Evolutionary conservation across 1,140 invertebrate species (phyloP).

Genomic region (Drosophila littoralis): DNA sequence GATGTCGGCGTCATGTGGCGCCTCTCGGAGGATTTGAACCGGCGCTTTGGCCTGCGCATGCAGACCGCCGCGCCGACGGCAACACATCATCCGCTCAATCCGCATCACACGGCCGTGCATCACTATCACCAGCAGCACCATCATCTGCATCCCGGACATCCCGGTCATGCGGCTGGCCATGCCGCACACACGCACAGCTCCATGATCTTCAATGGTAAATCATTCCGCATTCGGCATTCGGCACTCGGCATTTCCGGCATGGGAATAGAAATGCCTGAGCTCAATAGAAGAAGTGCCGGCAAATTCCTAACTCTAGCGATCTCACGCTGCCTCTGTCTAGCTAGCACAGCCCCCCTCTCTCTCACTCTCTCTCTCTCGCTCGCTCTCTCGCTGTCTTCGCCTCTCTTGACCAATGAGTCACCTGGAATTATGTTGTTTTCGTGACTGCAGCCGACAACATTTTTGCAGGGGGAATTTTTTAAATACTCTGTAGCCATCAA

Average conservation of each 20-base stretch:
- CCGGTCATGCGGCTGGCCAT: slow-evolving; percentile 29
- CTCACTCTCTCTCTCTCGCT: background rate
- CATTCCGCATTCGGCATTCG: no score
- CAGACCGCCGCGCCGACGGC: slow-evolving; percentile 69
- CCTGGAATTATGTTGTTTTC: slow-evolving; percentile 6
- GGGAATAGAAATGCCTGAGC: slow-evolving; percentile 5
- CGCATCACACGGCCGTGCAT: slow-evolving; percentile 51
- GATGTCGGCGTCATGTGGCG: slow-evolving; percentile 84
- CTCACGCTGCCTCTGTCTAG: background rate
- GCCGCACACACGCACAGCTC: slow-evolving; percentile 60
- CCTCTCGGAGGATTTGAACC: slow-evolving; percentile 83
- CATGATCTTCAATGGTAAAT: slow-evolving; percentile 85
- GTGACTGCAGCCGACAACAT: slow-evolving; percentile 11
- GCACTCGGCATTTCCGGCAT: slow-evolving; percentile 36
- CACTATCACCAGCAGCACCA: slow-evolving; percentile 75
- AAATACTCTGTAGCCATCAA: background rate
- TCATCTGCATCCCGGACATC: slow-evolving; percentile 29
- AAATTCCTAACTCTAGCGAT: slow-evolving; percentile 18
- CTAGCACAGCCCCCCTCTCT: background rate
- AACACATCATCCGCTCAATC: slow-evolving; percentile 55
- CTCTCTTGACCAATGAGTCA: slow-evolving; percentile 17
- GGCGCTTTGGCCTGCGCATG: slow-evolving; percentile 81
- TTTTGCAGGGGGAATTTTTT: slow-evolving; percentile 12
- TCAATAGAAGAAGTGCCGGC: background rate
- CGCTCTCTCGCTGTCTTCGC: slow-evolving; percentile 1